Evolutionary conservation across 2,888 invertebrate species (phyloP), one percentile per base, ranked within the genome.

Genomic region (Lagria hirta): DNA sequence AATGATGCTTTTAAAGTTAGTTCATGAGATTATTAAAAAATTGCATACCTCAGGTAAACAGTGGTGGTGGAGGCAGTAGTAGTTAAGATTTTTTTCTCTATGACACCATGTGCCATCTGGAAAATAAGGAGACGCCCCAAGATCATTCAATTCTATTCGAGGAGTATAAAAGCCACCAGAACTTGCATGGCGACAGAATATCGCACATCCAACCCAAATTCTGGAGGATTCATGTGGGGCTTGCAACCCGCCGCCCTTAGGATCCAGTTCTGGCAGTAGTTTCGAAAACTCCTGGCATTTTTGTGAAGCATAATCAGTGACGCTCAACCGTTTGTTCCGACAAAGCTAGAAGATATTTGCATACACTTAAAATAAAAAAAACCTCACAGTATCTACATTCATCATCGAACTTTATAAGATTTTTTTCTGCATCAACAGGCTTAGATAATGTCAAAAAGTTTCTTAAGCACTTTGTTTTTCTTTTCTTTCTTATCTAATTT

Each of bases 31-130:
- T n/a, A n/a, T n/a, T n/a, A n/a, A n/a, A n/a, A n/a, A n/a, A n/a
- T n/a, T n/a, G n/a, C n/a, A n/a, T 62, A 82, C 83, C 74, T 86
- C 83, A 1, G 86, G 84, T 43, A 86, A 69, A 65, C 87, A 88
- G 57, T 85, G 84, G 65, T 86, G 86, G 54, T 84, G 83, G 36
- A 83, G 71, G 59, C 87, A 87, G 65, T 79, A 88, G 71, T 81
- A 86, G 66, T 86, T 75, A 44, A 77, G 73, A 10, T 71, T 70
- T 26, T 77, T 78, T 56, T 83, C 81, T 58, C 75, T 74, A 65
- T 88, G 85, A 63, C 88, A 88, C 84, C 84, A 86, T 2, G 87
- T 88, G 7, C 88, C 88, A 70, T 88, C 88, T 0, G 88, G 88
- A 62, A 87, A 85, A 69, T 85, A 84, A 0, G 86, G 82, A 58